Evolutionary conservation across 2,113 vertebrate species (phyloP), one percentile per base, ranked within the genome.

Genomic region (Leucoraja erinaceus): DNA sequence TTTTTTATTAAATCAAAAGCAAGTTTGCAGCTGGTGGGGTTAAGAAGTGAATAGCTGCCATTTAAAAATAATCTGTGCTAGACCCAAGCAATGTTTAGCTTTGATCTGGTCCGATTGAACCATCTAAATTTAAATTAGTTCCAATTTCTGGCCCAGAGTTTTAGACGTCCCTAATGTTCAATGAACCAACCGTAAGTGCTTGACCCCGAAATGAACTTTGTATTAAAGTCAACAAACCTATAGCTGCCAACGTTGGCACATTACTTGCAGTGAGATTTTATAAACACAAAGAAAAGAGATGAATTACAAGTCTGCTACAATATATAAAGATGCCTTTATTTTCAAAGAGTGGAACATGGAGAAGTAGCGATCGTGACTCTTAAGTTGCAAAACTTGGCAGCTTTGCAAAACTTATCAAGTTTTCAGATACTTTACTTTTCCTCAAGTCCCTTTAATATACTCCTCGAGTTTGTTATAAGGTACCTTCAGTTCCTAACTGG

Each of bases 81-180:
- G 68, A 91, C 70, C 68, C 70, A 54, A 91, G 66, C 66, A 72
- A 91, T 18, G 20, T 68, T 54, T 72, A 25, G 88, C 90, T 91
- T 91, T 91, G 90, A 91, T 91, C 90, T 91, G 18, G 33, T 74
- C 68, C 90, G 38, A 91, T 54, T 72, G 66, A 91, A 91, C 68
- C 90, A 91, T 91, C 90, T 91, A 91, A 91, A 91, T 91, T 91
- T 91, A 91, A 91, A 91, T 91, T 91, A 91, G 90, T 33, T 91
- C 90, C 66, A 91, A 72, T 74, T 91, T 91, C 68, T 91, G 90
- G 66, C 90, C 66, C 28, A 22, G 66, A 91, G 90, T 72, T 91
- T 91, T 72, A 72, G 66, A 70, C 68, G 54, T 91, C 90, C 90
- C 68, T 91, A 91, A 91, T 91, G 90, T 54, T 91, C 68, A 74